phyloP scores from a whole-genome alignment of 2,888 invertebrate genomes.

The Lithophane semibrunnea region DNA sequence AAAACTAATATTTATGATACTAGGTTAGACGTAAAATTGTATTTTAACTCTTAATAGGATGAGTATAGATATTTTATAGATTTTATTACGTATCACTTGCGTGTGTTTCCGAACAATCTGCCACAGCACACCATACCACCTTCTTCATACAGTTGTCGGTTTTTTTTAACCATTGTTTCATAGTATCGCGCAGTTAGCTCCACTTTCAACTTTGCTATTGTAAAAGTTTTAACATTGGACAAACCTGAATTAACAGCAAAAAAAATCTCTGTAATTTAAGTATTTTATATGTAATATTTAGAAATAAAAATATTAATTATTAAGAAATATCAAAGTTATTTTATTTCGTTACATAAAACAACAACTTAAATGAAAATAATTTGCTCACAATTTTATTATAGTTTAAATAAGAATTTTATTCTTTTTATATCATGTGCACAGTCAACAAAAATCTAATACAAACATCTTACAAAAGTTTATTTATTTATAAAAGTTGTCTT shows the following conservation, averaged over 20 bases:
- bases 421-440: constrained; percentile 21
- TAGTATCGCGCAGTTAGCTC: constrained; percentile 29
- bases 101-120: constrained; percentile 31
- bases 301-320: constrained; percentile 76
- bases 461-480: constrained; percentile 15
- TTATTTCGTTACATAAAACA: constrained; percentile 60
- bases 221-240: constrained; percentile 47
- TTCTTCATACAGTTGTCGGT: constrained; percentile 28
- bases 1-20: constrained; percentile 57
- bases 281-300: constrained; percentile 80
- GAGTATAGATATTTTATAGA: constrained; percentile 38
- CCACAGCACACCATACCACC: constrained; percentile 7
- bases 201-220: constrained; percentile 49
- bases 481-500: not conserved
- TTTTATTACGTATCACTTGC: constrained; percentile 38
- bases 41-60: constrained; percentile 49
- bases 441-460: constrained; percentile 27
- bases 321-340: constrained; percentile 65
- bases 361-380: constrained; percentile 39
- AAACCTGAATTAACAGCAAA: constrained; percentile 42
- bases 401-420: constrained; percentile 37
- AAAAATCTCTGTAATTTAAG: constrained; percentile 72
- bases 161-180: constrained; percentile 13
- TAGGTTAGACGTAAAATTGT: constrained; percentile 60
- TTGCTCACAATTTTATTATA: constrained; percentile 35